Evolutionary conservation across 2,797 vertebrate genomes (phyloP).

Genomic region (Melanogrammus aeglefinus): DNA sequence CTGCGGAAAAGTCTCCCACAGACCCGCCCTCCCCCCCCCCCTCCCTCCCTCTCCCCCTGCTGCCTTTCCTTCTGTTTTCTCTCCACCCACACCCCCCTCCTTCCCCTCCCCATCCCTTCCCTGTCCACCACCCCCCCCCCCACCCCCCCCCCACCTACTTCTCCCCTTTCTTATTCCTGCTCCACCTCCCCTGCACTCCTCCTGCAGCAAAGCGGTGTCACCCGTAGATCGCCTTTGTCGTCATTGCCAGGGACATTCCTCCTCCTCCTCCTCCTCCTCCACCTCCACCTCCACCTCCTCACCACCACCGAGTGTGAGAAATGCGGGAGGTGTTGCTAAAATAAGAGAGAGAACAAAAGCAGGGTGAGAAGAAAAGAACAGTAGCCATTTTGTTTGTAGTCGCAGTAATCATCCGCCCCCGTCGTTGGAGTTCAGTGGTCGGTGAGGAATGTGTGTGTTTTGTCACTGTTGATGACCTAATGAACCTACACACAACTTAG

Average conservation of each 20-base stretch:
- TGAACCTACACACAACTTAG: too few relatives aligned
- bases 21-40: not conserved
- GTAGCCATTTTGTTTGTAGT: constrained; percentile 11
- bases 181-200: constrained; percentile 12
- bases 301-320: constrained; percentile 54
- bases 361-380: constrained; percentile 23
- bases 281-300: too few relatives aligned
- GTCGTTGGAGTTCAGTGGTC: too few relatives aligned
- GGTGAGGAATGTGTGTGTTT: too few relatives aligned
- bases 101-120: constrained; percentile 10
- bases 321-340: constrained; percentile 49
- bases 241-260: constrained; percentile 65
- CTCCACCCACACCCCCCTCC: not conserved
- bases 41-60: not conserved
- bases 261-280: constrained; percentile 46
- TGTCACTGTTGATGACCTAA: too few relatives aligned
- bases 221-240: constrained; percentile 70
- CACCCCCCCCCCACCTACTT: not conserved
- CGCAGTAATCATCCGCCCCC: constrained; percentile 10
- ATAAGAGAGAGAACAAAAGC: constrained; percentile 43
- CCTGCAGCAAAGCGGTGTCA: constrained; percentile 66
- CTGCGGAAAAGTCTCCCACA: constrained; percentile 14
- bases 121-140: constrained; percentile 41
- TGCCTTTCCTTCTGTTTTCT: constrained; percentile 20
- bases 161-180: constrained; percentile 10